phyloP scores from a whole-genome alignment of 2,113 vertebrate species.

The Indri indri region DNA sequence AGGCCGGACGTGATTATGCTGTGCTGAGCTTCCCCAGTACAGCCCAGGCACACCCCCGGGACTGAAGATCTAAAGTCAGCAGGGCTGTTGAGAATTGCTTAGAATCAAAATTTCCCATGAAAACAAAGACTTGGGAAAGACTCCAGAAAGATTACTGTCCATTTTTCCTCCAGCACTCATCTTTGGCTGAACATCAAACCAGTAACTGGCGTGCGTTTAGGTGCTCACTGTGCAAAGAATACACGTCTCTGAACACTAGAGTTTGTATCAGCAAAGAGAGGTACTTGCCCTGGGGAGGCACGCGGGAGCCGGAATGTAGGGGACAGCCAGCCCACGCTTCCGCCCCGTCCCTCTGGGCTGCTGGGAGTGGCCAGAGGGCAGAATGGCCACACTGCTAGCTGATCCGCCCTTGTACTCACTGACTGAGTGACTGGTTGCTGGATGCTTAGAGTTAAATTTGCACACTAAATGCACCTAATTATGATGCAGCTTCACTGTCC shows the following conservation, averaged over 20 bases:
- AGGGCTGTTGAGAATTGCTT: background rate
- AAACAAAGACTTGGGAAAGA: background rate
- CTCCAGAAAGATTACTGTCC: too few relatives aligned
- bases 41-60: background rate
- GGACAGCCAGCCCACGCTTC: background rate
- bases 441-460: background rate
- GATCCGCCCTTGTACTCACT: background rate
- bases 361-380: accelerated
- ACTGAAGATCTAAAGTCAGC: background rate
- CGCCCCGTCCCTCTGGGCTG: background rate
- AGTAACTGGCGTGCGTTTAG: background rate
- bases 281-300: accelerated
- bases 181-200: background rate
- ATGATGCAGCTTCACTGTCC: background rate
- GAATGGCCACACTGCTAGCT: background rate
- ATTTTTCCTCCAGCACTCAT: background rate
- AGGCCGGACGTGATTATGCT: accelerated
- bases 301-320: accelerated
- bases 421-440: background rate
- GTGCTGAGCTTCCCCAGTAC: background rate
- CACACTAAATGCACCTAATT: background rate
- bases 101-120: background rate
- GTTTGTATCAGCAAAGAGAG: background rate
- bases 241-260: background rate
- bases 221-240: background rate